Conservation (phyloP, 1,140 invertebrate genomes). For the Odontomachus brunneus region DNA sequence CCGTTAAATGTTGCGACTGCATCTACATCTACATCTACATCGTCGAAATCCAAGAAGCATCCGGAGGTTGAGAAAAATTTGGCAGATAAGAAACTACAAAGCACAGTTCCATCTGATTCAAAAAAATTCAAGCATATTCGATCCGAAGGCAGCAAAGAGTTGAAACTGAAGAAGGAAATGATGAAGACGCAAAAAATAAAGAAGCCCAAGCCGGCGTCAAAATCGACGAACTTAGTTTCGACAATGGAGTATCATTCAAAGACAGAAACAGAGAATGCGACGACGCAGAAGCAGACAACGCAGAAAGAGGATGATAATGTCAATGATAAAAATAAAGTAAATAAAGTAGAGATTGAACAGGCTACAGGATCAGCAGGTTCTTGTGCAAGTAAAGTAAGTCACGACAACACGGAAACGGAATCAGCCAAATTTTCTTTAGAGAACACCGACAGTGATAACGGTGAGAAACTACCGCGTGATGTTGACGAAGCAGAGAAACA, state of each 20-base stretch:
- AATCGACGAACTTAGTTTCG: background rate
- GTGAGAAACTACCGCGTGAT: background rate
- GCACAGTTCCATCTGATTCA: constrained; percentile 4
- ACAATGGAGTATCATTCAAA: background rate
- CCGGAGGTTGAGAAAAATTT: background rate
- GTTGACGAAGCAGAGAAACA: background rate
- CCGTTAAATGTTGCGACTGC: background rate
- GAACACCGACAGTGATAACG: background rate
- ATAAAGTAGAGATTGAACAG: background rate
- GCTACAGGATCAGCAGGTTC: background rate
- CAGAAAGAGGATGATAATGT: constrained; percentile 1
- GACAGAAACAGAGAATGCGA: background rate
- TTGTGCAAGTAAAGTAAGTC: background rate
- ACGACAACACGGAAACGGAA: background rate
- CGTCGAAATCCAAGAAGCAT: constrained; percentile 1
- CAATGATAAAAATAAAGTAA: background rate
- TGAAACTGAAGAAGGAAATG: constrained; percentile 75
- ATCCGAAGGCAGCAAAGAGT: constrained; percentile 78
- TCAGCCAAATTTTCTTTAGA: background rate
- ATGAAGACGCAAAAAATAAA: constrained; percentile 51
- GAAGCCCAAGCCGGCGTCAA: constrained; percentile 9
- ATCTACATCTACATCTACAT: background rate
- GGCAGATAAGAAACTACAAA: constrained; percentile 17
- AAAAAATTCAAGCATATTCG: constrained; percentile 78
- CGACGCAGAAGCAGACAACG: no score